Conservation (phyloP, 2,888 invertebrate genomes). For the Stenoptilia bipunctidactyla region DNA sequence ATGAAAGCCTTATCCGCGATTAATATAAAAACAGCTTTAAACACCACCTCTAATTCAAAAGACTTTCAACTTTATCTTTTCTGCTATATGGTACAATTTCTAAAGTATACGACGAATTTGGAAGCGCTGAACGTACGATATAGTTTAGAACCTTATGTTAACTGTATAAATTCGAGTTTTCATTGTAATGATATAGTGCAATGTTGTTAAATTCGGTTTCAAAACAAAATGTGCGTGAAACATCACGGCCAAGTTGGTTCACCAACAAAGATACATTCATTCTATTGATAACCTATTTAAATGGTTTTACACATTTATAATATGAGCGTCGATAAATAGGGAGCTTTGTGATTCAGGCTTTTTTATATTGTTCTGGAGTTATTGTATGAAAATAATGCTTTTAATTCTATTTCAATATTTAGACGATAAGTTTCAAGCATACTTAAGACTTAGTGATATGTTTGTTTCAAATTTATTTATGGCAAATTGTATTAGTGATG, state of each 20-base stretch:
- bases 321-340: slow-evolving; percentile 65
- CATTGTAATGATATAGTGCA: slow-evolving; percentile 3
- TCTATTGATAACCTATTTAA: slow-evolving; percentile 67
- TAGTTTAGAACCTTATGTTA: neutral
- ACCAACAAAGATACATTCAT: slow-evolving; percentile 64
- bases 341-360: slow-evolving; percentile 37
- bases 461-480: too few species aligned
- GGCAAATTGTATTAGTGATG: too few species aligned
- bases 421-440: slow-evolving; percentile 35
- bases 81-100: too few species aligned
- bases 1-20: slow-evolving; percentile 45
- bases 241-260: slow-evolving; percentile 67
- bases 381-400: slow-evolving; percentile 66
- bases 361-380: slow-evolving; percentile 52
- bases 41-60: too few species aligned
- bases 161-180: slow-evolving; percentile 19
- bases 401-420: slow-evolving; percentile 64
- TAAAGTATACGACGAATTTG: too few species aligned
- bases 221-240: slow-evolving; percentile 64
- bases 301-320: slow-evolving; percentile 71
- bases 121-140: slow-evolving; percentile 19
- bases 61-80: too few species aligned
- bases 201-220: slow-evolving; percentile 31
- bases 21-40: neutral
- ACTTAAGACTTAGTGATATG: slow-evolving; percentile 16